Base-by-base conservation (phyloP, 37 sponge, comb jelly and placozoan species). In the Cladorhizidae sp. region DNA sequence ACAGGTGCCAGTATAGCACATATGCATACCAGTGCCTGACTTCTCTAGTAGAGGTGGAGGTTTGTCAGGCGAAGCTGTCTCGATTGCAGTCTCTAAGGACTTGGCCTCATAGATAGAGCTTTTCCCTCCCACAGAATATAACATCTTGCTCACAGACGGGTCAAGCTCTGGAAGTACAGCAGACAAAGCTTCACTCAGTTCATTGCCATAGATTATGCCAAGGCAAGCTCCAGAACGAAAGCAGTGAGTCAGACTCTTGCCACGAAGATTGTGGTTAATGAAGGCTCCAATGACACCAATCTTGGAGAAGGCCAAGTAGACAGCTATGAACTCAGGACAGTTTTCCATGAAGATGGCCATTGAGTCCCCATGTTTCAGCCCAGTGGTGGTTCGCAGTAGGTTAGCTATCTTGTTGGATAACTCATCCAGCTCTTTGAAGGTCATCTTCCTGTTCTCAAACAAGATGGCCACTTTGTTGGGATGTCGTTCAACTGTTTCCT, bases 201-300 rank as follows among this genome's bases (percentile, higher is more conserved):
- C 51, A 29, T 65, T 29, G 57, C 72, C 50, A 23, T 77, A 83
- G 8, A 97, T 59, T 5, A 93, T 56, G n/a, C 76, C 90, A 54
- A 71, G 74, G 1, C 88, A 84, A 20, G 89, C 77, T n/a, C 85
- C 62, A 15, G 85, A 80, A 15, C 57, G 73, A 29, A 98, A 79
- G 63, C 89, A 82, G 80, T 98, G 98, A 2, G 80, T 49, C 59
- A 98, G 85, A 51, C 78, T 72, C 32, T 89, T 84, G 0, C 70
- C 75, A 0, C 92, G 69, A 11, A 98, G 84, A 81, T 98, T 98
- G 81, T 74, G 77, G 82, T 98, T 98, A 64, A 98, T 85, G 64
- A 98, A 91, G 6, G 98, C 90, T 33, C 74, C 64, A 20, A 49
- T 76, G 26, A 87, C 95, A 11, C 97, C 97, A 23, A 96, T 75